Percentiles rank a stretch among this genome's conserved stretches.
phyloP scores from a whole-genome alignment of 2,113 vertebrate species.

The Mohoua ochrocephala region DNA sequence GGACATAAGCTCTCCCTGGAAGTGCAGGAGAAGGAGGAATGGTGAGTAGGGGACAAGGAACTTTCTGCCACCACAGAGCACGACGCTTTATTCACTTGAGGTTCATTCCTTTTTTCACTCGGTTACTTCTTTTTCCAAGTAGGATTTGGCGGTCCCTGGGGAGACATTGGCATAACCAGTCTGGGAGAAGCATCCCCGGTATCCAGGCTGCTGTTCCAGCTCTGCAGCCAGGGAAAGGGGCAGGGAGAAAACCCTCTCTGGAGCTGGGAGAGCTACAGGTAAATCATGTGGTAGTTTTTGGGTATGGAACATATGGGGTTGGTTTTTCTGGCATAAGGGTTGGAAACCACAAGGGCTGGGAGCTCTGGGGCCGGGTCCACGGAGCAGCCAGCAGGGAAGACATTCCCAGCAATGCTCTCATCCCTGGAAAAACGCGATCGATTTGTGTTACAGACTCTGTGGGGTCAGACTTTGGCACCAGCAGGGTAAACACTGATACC shows the following conservation, averaged over 20 bases:
- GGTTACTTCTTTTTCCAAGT: not conserved
- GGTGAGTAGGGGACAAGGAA: not conserved
- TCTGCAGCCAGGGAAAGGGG: not conserved
- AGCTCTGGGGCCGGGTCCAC: accelerated
- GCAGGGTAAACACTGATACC: not conserved
- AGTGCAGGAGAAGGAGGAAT: not conserved
- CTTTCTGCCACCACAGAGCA: accelerated
- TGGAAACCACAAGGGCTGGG: not conserved
- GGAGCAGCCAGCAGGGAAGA: not conserved
- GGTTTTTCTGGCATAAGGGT: not conserved
- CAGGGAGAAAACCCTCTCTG: not conserved
- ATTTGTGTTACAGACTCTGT: not conserved
- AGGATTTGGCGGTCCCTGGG: too few species aligned
- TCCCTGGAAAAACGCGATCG: not conserved
- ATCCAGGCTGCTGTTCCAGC: not conserved
- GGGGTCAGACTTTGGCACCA: not conserved
- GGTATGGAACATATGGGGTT: accelerated
- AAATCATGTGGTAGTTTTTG: not conserved
- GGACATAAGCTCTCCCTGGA: constrained; percentile 70
- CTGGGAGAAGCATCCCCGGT: not conserved
- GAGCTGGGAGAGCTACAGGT: not conserved
- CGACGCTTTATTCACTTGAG: accelerated
- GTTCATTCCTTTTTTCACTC: too few species aligned
- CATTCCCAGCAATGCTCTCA: not conserved
- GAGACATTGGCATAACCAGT: accelerated